These are phyloP conservation scores for Drosophila willistoni DNA, from an alignment of 1,140 invertebrate species.

Conservation along the genomic window DNA sequence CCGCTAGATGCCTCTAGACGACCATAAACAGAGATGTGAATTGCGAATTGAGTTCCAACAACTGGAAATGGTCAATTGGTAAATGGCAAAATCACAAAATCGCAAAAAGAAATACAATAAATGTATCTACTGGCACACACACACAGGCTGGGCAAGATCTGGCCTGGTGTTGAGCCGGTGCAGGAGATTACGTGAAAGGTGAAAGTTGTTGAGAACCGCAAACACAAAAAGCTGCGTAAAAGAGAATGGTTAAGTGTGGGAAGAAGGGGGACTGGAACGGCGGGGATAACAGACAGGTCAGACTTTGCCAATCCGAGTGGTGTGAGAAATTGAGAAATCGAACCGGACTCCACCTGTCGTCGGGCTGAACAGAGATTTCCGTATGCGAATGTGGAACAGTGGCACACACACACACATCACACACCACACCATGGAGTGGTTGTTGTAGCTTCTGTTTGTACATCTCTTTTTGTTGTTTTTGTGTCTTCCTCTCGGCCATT, in stretches of 20 bases:
- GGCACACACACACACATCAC: constrained; percentile 48
- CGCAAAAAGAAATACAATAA: constrained; percentile 50
- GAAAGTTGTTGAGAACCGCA: constrained; percentile 80
- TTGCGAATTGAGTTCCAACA: constrained; percentile 53
- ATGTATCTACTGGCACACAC: constrained; percentile 49
- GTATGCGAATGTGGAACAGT: constrained; percentile 79
- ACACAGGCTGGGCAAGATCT: constrained; percentile 42
- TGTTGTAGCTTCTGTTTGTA: constrained; percentile 11
- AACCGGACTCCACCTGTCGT: constrained; percentile 67
- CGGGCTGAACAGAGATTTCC: constrained; percentile 61
- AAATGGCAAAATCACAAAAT: constrained; percentile 46
- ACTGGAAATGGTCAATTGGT: constrained; percentile 56
- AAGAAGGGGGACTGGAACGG: constrained; percentile 8
- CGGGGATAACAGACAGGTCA: constrained; percentile 37
- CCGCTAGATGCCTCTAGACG: constrained; percentile 63
- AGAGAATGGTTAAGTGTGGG: background rate
- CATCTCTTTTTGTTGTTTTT: background rate
- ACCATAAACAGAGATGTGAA: constrained; percentile 65
- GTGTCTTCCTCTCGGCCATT: constrained; percentile 36
- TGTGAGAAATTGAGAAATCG: constrained; percentile 53
- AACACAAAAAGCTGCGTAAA: constrained; percentile 45
- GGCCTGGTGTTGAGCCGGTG: constrained; percentile 32
- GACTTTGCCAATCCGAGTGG: constrained; percentile 15
- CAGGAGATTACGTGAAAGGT: constrained; percentile 76
- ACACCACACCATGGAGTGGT: too few species aligned